These are phyloP conservation scores for Delphinapterus leucas DNA, from an alignment of 2,113 vertebrate species.

Conservation along the genomic window DNA sequence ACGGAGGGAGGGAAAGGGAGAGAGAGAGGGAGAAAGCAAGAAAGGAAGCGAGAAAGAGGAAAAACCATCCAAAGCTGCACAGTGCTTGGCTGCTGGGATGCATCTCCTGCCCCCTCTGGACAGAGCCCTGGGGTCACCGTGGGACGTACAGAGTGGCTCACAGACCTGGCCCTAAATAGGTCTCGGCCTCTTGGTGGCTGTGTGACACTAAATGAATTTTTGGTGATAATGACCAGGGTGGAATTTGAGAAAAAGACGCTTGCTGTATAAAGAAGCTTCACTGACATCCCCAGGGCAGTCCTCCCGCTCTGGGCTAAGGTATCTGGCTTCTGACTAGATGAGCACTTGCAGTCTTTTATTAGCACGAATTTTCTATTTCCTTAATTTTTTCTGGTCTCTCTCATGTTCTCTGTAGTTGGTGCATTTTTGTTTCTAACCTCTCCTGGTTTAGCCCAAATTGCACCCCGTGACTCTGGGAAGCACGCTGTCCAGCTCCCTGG, in stretches of 20 bases:
- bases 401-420: not conserved
- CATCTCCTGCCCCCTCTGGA: not conserved
- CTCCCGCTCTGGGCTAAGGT: not conserved
- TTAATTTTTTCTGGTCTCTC: not conserved
- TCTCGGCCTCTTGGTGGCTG: not conserved
- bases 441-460: not conserved
- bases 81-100: too few species aligned
- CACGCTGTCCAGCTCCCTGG: not conserved
- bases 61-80: not conserved
- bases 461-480: not conserved
- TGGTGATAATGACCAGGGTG: too few species aligned
- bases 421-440: not conserved
- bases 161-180: not conserved
- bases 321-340: not conserved
- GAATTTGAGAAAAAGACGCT: not conserved
- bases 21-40: not conserved
- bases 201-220: too few species aligned
- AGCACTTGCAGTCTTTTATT: not conserved
- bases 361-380: not conserved
- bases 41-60: not conserved
- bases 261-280: not conserved
- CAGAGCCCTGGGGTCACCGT: not conserved
- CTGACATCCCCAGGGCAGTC: fast-evolving
- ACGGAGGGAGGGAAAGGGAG: not conserved
- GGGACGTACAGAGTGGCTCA: not conserved